A percentile compares a stretch with the other conserved stretches of the same genome.
These are phyloP conservation scores for Lordiphosa fenestrarum DNA, from an alignment of 2,888 invertebrate species.

Conservation along the genomic window DNA sequence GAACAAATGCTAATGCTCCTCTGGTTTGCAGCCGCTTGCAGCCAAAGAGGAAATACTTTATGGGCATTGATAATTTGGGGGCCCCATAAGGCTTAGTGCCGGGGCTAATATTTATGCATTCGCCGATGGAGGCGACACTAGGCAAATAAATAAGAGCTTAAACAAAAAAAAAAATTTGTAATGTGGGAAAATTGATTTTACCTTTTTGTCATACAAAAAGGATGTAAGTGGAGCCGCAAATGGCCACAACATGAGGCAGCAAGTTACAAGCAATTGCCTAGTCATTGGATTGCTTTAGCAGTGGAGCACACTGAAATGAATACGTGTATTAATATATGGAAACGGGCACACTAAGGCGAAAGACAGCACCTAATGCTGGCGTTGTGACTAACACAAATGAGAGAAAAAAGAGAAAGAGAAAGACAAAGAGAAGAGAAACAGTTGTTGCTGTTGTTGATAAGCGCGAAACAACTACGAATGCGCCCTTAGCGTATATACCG, in stretches of 20 bases:
- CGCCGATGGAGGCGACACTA: background rate
- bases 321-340: too few species aligned
- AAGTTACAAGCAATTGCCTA: conserved; percentile 5
- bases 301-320: too few species aligned
- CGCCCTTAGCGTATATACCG: too few species aligned
- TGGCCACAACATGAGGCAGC: conserved; percentile 6
- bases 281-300: background rate
- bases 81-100: conserved; percentile 49
- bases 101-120: conserved; percentile 47
- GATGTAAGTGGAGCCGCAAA: conserved; percentile 1
- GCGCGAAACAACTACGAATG: too few species aligned
- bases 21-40: conserved; percentile 17
- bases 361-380: too few species aligned
- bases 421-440: too few species aligned
- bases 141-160: background rate
- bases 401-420: too few species aligned
- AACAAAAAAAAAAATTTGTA: background rate
- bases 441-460: too few species aligned
- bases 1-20: conserved; percentile 8
- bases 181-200: conserved; percentile 5
- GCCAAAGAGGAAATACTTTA: conserved; percentile 62
- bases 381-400: too few species aligned
- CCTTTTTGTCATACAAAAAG: too few species aligned
- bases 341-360: too few species aligned
- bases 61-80: conserved; percentile 62